Conservation (phyloP, 2,888 invertebrate species). For the Emmelina monodactyla region DNA sequence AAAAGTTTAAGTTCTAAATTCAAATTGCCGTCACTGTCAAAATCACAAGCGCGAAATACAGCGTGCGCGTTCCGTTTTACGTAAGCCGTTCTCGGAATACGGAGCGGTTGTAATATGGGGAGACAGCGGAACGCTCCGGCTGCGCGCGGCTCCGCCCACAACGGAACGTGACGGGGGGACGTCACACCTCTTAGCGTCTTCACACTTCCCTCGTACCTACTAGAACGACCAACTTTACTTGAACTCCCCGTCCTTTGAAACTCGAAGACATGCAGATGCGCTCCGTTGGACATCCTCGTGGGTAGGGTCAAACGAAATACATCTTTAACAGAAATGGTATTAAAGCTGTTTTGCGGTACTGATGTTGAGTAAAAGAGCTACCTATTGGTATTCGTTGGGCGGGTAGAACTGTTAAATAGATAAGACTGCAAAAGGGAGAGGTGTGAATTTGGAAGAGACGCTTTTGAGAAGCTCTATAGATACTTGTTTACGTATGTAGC, state of each 20-base stretch:
- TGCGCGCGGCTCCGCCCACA: conserved; percentile 42
- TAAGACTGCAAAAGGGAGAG: neutral
- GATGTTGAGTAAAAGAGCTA: neutral
- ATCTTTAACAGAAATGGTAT: neutral
- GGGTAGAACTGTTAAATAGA: conserved; percentile 1
- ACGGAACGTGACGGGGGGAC: conserved; percentile 40
- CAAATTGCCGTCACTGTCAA: conserved; percentile 9
- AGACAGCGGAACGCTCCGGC: conserved; percentile 30
- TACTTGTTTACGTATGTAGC: too few relatives aligned
- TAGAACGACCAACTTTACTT: conserved; percentile 34
- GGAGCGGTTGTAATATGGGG: conserved; percentile 42
- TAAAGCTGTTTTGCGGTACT: neutral
- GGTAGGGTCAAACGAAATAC: neutral
- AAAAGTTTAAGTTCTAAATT: neutral
- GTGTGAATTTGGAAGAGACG: too few relatives aligned
- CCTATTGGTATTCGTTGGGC: neutral
- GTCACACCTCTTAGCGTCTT: conserved; percentile 61
- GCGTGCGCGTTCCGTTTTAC: conserved; percentile 37
- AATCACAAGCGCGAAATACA: conserved; percentile 18
- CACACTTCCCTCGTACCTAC: conserved; percentile 58
- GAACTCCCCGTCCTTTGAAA: conserved; percentile 13
- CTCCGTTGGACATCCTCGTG: neutral
- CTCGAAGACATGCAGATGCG: conserved; percentile 1
- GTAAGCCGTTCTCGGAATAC: conserved; percentile 48
- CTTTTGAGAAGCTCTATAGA: too few relatives aligned